phyloP scores from a whole-genome alignment of 2,113 vertebrate genomes.

The Platycercus adscitus region DNA sequence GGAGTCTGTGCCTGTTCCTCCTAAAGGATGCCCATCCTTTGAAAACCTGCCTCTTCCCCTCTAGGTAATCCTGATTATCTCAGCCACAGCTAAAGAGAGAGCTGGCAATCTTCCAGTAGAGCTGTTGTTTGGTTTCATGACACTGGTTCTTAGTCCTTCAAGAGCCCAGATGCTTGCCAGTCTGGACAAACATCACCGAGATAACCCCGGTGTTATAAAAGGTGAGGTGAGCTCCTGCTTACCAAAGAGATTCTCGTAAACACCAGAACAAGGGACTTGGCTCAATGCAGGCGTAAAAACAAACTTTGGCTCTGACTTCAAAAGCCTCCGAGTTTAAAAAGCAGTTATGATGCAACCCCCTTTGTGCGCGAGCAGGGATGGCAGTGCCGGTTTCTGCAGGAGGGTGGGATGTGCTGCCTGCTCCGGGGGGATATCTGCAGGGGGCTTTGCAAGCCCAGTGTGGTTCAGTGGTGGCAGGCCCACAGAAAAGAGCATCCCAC shows the following conservation, averaged over 20 bases:
- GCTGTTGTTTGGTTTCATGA: not conserved
- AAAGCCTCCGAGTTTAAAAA: constrained; percentile 21
- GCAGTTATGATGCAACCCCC: constrained; percentile 52
- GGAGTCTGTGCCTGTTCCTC: not conserved
- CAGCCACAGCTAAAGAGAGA: not conserved
- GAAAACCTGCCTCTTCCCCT: not conserved
- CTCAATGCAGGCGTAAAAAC: constrained; percentile 23
- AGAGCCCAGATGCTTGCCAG: not conserved
- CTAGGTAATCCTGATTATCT: not conserved
- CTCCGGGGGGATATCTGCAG: not conserved
- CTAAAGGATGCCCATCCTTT: not conserved
- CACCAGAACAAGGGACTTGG: constrained; percentile 40
- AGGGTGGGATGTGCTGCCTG: not conserved
- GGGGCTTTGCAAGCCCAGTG: not conserved
- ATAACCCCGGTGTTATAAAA: not conserved
- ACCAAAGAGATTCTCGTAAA: constrained; percentile 4
- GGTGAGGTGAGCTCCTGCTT: constrained; percentile 19
- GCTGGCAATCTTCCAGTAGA: not conserved
- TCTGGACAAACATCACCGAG: not conserved
- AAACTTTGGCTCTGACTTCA: constrained; percentile 59
- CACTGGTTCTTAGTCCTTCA: not conserved
- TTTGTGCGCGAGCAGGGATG: not conserved
- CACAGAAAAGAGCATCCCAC: not conserved
- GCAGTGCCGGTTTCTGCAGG: not conserved
- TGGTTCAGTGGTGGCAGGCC: not conserved